These are phyloP conservation scores for Pocota personata DNA, from an alignment of 2,888 invertebrate genomes.

Conservation along the genomic window DNA sequence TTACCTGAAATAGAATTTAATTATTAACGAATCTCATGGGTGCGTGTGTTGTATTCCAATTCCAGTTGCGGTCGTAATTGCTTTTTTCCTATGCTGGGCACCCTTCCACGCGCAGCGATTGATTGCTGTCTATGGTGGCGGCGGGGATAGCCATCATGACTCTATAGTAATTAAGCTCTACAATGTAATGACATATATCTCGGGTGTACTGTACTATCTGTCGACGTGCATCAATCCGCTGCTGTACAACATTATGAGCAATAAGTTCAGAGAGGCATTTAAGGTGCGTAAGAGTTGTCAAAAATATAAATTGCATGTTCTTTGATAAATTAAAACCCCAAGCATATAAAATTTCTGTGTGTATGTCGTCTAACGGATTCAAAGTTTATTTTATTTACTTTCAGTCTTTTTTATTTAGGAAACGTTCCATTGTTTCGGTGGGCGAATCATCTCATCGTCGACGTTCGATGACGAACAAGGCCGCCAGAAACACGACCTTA, in stretches of 20 bases:
- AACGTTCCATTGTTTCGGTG: slow-evolving; percentile 81
- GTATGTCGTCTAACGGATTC: slow-evolving; percentile 43
- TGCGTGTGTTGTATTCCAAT: slow-evolving; percentile 82
- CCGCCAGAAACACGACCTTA: slow-evolving; percentile 85
- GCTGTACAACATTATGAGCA: slow-evolving; percentile 96
- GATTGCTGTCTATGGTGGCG: slow-evolving; percentile 85
- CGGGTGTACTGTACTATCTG: slow-evolving; percentile 95
- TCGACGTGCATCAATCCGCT: slow-evolving; percentile 97
- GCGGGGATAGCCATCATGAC: slow-evolving; percentile 75
- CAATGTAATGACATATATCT: slow-evolving; percentile 86
- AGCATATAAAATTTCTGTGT: slow-evolving; percentile 6
- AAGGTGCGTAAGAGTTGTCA: slow-evolving; percentile 85
- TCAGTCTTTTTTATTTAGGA: slow-evolving; percentile 84
- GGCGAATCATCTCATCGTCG: slow-evolving; percentile 77
- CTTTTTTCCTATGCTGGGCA: slow-evolving; percentile 95
- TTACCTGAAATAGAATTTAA: neutral
- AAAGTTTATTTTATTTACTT: slow-evolving; percentile 73
- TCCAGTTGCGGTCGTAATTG: slow-evolving; percentile 94
- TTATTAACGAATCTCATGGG: neutral
- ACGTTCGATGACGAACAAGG: slow-evolving; percentile 82
- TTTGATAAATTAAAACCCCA: neutral
- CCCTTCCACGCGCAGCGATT: slow-evolving; percentile 97
- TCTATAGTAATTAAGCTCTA: slow-evolving; percentile 77
- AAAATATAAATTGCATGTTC: slow-evolving; percentile 12
- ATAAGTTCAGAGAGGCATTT: slow-evolving; percentile 96